phyloP scores from a whole-genome alignment of 2,113 vertebrate genomes.

The Myrmecophaga tridactyla region DNA sequence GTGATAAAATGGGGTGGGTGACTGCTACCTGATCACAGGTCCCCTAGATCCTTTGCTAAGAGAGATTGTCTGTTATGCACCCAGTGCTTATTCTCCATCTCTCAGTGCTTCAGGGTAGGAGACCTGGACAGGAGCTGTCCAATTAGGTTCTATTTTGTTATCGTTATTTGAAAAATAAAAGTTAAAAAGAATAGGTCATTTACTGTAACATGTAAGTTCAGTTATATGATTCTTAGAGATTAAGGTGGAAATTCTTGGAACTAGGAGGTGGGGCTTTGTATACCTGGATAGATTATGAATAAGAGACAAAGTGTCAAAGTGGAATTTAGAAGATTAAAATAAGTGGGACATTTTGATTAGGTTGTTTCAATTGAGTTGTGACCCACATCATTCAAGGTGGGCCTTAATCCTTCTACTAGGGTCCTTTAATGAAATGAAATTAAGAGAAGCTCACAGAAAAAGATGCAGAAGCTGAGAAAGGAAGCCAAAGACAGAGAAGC shows the following conservation, averaged over 20 bases:
- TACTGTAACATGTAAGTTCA: background rate
- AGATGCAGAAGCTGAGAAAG: too few relatives aligned
- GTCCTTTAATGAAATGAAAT: too few relatives aligned
- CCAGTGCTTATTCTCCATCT: background rate
- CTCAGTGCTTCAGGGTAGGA: background rate
- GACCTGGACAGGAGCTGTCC: background rate
- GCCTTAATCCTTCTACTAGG: too few relatives aligned
- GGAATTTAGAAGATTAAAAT: background rate
- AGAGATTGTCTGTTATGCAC: background rate
- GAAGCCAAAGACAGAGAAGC: too few relatives aligned
- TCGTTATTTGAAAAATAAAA: background rate
- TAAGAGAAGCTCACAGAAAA: too few relatives aligned
- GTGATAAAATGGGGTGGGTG: background rate
- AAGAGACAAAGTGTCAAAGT: background rate
- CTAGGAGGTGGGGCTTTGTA: background rate
- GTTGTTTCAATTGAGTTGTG: too few relatives aligned
- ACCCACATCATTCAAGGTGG: too few relatives aligned
- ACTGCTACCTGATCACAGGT: background rate
- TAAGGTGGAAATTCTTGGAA: background rate
- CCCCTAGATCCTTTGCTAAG: background rate
- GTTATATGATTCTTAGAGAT: background rate
- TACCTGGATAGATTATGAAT: background rate
- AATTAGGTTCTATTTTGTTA: background rate
- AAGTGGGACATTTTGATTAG: too few relatives aligned
- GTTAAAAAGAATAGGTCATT: background rate